Evolutionary conservation across 2,797 vertebrate species (phyloP).

Genomic region (Pseudotriccus pelzelni): DNA sequence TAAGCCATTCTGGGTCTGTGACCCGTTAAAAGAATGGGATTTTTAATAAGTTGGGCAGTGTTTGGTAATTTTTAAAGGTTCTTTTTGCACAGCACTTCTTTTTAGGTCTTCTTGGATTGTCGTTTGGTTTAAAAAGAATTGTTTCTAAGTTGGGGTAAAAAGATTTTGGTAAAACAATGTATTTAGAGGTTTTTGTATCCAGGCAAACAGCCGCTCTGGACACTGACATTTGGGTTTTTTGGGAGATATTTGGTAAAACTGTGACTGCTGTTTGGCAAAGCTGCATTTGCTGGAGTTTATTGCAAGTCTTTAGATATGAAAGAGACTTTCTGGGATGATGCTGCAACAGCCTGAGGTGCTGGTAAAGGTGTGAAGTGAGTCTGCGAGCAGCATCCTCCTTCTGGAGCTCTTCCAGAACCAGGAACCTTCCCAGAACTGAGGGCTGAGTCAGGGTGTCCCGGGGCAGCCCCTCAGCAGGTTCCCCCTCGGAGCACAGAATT

Average conservation of each 20-base stretch:
- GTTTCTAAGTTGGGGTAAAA: background rate
- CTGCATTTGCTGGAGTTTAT: fast-evolving
- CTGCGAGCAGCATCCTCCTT: background rate
- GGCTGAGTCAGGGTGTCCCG: background rate
- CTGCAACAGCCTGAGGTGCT: background rate
- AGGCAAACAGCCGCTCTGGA: background rate
- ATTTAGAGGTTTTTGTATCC: background rate
- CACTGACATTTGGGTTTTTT: fast-evolving
- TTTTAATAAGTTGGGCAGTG: background rate
- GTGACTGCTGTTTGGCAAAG: background rate
- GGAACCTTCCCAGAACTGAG: too few relatives aligned
- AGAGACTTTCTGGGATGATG: background rate
- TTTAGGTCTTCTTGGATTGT: background rate
- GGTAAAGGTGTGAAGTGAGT: fast-evolving
- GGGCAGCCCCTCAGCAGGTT: background rate
- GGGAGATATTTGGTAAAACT: fast-evolving
- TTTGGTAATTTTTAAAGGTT: background rate
- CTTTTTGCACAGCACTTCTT: background rate
- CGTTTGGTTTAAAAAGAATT: background rate
- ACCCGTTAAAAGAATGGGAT: fast-evolving
- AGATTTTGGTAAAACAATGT: background rate
- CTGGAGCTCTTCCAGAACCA: background rate
- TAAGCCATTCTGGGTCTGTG: background rate
- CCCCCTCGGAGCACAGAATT: background rate
- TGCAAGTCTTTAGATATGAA: background rate